phyloP scores from a whole-genome alignment of 2,888 invertebrate genomes.

The Tethea ocularis region DNA sequence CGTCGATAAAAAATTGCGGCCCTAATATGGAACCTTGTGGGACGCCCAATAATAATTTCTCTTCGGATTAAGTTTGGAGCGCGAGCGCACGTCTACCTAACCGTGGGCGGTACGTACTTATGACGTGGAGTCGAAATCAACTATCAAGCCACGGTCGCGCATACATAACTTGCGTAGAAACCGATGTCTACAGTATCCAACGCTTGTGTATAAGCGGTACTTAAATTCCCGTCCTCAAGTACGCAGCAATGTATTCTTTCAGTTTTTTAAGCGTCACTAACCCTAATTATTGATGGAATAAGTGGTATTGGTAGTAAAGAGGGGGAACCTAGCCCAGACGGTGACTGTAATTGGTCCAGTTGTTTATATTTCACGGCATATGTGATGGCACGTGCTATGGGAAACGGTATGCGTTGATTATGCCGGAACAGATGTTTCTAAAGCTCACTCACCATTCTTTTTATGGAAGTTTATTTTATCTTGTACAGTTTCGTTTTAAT shows the following conservation, averaged over 20 bases:
- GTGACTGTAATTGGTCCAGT: conserved; percentile 51
- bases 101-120: conserved; percentile 76
- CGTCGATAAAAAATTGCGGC: conserved; percentile 35
- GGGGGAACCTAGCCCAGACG: conserved; percentile 50
- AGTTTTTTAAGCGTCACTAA: background rate
- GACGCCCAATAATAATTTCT: conserved; percentile 53
- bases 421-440: conserved; percentile 61
- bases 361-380: conserved; percentile 61
- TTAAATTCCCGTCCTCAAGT: conserved; percentile 12
- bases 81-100: conserved; percentile 70
- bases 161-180: conserved; percentile 40
- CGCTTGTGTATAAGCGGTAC: conserved; percentile 43
- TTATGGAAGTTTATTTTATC: conserved; percentile 21
- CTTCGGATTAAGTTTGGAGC: conserved; percentile 47
- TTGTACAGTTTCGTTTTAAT: conserved; percentile 6
- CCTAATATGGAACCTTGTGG: conserved; percentile 52
- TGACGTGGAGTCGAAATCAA: conserved; percentile 76
- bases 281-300: conserved; percentile 25
- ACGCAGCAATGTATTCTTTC: conserved; percentile 45
- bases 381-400: conserved; percentile 67
- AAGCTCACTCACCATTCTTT: conserved; percentile 39
- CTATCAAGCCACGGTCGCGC: conserved; percentile 56
- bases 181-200: conserved; percentile 50
- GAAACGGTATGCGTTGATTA: conserved; percentile 54
- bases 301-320: conserved; percentile 46